A percentile compares a stretch with the other conserved stretches of the same genome.
These are phyloP conservation scores for Platyscapa corneri DNA, from an alignment of 1,140 invertebrate genomes.

Conservation along the genomic window DNA sequence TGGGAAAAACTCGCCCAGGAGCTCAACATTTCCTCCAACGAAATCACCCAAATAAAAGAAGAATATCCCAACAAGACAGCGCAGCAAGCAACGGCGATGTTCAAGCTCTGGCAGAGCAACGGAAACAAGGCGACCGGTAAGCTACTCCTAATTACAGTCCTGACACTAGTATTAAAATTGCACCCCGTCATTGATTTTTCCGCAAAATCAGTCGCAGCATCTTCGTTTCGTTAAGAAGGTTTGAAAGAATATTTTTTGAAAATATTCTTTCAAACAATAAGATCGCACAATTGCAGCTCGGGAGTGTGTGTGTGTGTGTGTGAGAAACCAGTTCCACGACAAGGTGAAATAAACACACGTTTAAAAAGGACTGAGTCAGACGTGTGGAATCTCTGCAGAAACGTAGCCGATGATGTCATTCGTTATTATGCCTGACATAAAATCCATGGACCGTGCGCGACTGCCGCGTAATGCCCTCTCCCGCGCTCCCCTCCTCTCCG, in stretches of 20 bases:
- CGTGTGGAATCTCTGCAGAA: constrained; percentile 70
- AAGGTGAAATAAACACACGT: constrained; percentile 62
- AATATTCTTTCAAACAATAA: no score
- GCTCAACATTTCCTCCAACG: constrained; percentile 88
- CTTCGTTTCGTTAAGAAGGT: no score
- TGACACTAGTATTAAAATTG: background rate
- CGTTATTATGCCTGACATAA: constrained; percentile 70
- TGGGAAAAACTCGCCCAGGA: constrained; percentile 92
- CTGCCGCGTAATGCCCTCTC: constrained; percentile 44
- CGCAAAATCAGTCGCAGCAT: no score
- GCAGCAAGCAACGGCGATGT: constrained; percentile 94
- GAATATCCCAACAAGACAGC: constrained; percentile 89
- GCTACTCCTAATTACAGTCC: constrained; percentile 22
- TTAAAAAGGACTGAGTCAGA: constrained; percentile 65
- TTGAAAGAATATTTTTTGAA: no score
- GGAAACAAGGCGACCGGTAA: constrained; percentile 85
- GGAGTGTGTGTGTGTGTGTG: background rate
- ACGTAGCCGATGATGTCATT: constrained; percentile 72
- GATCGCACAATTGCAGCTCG: no score
- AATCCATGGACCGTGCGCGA: constrained; percentile 60
- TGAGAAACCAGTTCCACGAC: constrained; percentile 55
- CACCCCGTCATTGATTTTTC: background rate
- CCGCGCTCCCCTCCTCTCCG: constrained; percentile 49
- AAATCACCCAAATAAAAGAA: constrained; percentile 90
- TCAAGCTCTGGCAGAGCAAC: constrained; percentile 88